A percentile compares a stretch with the other conserved stretches of the same genome.
Conservation (phyloP, 2,113 vertebrate genomes). For the Rhagologus leucostigma region DNA sequence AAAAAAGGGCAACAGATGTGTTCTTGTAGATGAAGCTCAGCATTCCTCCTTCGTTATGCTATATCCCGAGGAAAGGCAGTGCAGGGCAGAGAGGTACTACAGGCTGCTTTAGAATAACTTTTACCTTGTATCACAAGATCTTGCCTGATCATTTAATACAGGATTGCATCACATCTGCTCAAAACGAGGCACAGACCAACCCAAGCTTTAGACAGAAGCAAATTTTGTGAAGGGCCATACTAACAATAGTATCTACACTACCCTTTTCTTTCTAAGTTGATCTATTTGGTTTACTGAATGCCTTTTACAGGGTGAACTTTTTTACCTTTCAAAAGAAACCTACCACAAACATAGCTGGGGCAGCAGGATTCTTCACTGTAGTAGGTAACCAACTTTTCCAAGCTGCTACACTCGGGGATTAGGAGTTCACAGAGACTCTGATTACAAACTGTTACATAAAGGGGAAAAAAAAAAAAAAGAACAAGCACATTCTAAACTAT, state of each 20-base stretch:
- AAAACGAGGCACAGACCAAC: neutral
- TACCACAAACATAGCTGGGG: slow-evolving; percentile 86
- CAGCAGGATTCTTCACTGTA: slow-evolving; percentile 91
- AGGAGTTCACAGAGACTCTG: slow-evolving; percentile 83
- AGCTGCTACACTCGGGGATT: slow-evolving; percentile 79
- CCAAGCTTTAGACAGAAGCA: neutral
- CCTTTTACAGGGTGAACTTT: neutral
- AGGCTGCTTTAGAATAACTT: neutral
- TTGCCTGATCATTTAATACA: rapidly evolving
- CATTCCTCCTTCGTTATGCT: neutral
- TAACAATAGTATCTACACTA: neutral
- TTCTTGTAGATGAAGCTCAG: neutral
- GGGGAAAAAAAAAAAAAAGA: neutral
- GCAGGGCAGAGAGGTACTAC: neutral
- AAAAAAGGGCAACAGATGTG: neutral
- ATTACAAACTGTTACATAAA: slow-evolving; percentile 85
- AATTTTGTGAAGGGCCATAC: neutral
- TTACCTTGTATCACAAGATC: neutral
- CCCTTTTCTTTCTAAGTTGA: neutral
- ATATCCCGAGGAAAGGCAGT: neutral
- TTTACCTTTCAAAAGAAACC: slow-evolving; percentile 41
- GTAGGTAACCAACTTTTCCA: slow-evolving; percentile 86
- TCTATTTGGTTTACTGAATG: neutral
- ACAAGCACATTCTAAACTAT: neutral
- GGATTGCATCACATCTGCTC: neutral